Base-by-base conservation (phyloP, 1,140 invertebrate species). In the Heliconius nattereri region DNA sequence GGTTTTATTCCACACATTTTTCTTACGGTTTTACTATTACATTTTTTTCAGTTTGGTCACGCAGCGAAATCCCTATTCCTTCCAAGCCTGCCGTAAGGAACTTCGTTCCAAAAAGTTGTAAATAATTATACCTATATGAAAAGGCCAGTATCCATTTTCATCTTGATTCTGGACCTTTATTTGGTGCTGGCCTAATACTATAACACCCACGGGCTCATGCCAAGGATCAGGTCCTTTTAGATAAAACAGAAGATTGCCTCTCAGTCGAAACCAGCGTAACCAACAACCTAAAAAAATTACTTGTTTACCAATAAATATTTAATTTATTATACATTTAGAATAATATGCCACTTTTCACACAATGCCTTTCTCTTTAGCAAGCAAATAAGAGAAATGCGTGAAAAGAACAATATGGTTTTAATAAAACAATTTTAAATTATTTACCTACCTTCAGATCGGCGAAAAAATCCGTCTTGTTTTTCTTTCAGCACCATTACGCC, bases 181-280 rank as follows among this genome's bases (percentile, higher is more conserved):
- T 60, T 96, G 95, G 91, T 97, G 98, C 85, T 98, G 97, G 90
- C 98, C 98, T 76, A 99, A 94, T 70, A 99, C 96, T 85, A 99
- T 96, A 2, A 99, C 96, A 7, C 98, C 98, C 66, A 97, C 91
- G 1, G 98, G 98, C 82, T 98, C 97, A 11, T 97, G 98, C 96
- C 97, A 98, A 88, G 97, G 97, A 91, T 99, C 98, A 82, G 97
- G 96, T 37, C 97, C 97, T 93, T 99, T 99, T 91, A 99, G 97
- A 94, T 99, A 99, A 95, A 99, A 99, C 73, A 99, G 94, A 6
- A 99, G 94, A 95, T 99, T 99, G 76, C 98, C 98, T 87, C 98
- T 96, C 26, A 99, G 95, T 79, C 98, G 96, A 95, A 98, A 99
- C 97, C 98, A 99, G 91, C 98, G 95, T 89, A 98, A 97, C 81